Conservation (phyloP, 2,113 vertebrate genomes). For the Protomyctophum bolini region DNA sequence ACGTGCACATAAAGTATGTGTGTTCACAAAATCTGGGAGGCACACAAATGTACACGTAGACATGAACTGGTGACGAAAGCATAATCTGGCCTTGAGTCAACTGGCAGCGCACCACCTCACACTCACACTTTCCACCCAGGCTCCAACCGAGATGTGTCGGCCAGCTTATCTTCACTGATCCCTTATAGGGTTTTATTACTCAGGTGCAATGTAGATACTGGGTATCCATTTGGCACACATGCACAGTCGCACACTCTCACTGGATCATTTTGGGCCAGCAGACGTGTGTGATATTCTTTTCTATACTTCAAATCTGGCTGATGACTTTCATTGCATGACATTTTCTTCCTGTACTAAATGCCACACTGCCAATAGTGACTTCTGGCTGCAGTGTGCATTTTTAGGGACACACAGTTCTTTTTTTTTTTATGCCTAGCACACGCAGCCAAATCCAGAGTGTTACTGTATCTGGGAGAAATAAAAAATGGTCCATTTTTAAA, state of each 20-base stretch:
- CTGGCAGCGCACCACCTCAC: slow-evolving; percentile 49
- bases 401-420: neutral
- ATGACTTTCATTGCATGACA: too few relatives aligned
- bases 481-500: too few relatives aligned
- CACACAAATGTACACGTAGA: too few relatives aligned
- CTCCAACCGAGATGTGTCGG: slow-evolving; percentile 54
- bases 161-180: slow-evolving; percentile 57
- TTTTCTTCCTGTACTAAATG: slow-evolving; percentile 17
- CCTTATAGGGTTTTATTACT: slow-evolving; percentile 46
- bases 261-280: slow-evolving; percentile 21
- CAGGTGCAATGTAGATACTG: slow-evolving; percentile 33
- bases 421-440: neutral
- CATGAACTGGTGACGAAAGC: too few relatives aligned
- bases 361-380: neutral
- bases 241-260: neutral
- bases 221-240: slow-evolving; percentile 13
- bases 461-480: too few relatives aligned
- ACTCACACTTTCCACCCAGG: slow-evolving; percentile 57
- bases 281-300: slow-evolving; percentile 14
- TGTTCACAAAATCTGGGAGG: too few relatives aligned
- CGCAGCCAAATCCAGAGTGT: too few relatives aligned
- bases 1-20: neutral
- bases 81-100: neutral
- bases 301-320: too few relatives aligned
- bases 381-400: neutral